Evolutionary conservation across 2,888 invertebrate genomes (phyloP).

Genomic region (Physocephala rufipes): DNA sequence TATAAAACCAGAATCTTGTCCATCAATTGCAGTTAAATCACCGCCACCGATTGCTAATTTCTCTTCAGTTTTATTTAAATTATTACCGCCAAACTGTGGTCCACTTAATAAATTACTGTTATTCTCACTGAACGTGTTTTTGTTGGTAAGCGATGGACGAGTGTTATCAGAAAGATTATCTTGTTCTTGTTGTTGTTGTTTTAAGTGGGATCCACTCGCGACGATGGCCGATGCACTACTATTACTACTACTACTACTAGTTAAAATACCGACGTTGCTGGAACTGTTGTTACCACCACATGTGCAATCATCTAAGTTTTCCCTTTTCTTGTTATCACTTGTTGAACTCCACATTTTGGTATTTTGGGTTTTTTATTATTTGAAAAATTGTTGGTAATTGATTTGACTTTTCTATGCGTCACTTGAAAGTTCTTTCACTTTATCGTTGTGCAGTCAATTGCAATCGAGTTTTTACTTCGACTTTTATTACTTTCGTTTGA

Average conservation of each 20-base stretch:
- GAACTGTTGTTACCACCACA: slow-evolving; percentile 47
- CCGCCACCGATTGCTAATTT: slow-evolving; percentile 46
- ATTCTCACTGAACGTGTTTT: slow-evolving; percentile 24
- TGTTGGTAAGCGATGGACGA: slow-evolving; percentile 39
- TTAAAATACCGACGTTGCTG: slow-evolving; percentile 40
- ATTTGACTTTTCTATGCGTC: slow-evolving; percentile 27
- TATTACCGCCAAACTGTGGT: slow-evolving; percentile 49
- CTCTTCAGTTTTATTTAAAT: slow-evolving; percentile 32
- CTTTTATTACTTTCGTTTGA: slow-evolving; percentile 12
- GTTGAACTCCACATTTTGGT: slow-evolving; percentile 61
- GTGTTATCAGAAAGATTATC: slow-evolving; percentile 45
- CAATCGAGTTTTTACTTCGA: slow-evolving; percentile 29
- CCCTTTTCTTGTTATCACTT: slow-evolving; percentile 56
- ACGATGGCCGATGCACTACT: slow-evolving; percentile 47
- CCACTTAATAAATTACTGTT: slow-evolving; percentile 33
- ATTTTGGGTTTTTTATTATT: slow-evolving; percentile 38
- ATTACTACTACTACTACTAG: slow-evolving; percentile 45
- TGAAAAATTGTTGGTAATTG: slow-evolving; percentile 23
- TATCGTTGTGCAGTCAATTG: slow-evolving; percentile 11
- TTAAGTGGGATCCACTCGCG: slow-evolving; percentile 26
- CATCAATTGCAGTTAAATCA: slow-evolving; percentile 50
- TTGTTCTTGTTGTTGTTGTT: slow-evolving; percentile 45
- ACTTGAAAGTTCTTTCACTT: slow-evolving; percentile 24
- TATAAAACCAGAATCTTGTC: slow-evolving; percentile 67
- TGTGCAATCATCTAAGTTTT: slow-evolving; percentile 54